phyloP scores from a whole-genome alignment of 2,888 invertebrate species.

The Barypeithes pellucidus region DNA sequence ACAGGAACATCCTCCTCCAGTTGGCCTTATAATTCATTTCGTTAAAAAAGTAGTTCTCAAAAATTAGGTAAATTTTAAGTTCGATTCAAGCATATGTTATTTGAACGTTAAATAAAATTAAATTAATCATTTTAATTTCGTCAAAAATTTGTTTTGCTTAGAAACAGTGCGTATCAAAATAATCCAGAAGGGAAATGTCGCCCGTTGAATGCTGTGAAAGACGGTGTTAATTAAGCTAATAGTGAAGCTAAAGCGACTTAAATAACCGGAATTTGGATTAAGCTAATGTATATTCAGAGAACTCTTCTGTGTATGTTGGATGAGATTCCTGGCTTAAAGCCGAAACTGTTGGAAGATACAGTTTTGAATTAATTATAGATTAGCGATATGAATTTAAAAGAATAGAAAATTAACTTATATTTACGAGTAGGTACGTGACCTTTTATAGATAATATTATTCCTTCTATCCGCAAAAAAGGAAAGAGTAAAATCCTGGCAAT shows the following conservation, averaged over 20 bases:
- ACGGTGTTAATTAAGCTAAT: conserved; percentile 32
- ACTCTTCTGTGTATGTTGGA: conserved; percentile 33
- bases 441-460: no score
- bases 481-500: no score
- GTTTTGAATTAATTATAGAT: conserved; percentile 17
- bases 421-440: no score
- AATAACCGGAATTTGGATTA: conserved; percentile 34
- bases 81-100: no score
- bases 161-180: conserved; percentile 32
- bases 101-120: conserved; percentile 1
- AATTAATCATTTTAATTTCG: not conserved
- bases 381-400: conserved; percentile 9
- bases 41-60: no score
- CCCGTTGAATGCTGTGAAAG: conserved; percentile 20
- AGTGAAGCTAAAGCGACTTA: conserved; percentile 31
- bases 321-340: conserved; percentile 28
- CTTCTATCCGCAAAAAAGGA: no score
- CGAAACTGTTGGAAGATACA: conserved; percentile 25
- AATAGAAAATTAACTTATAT: no score
- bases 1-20: no score
- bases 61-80: no score
- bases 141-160: conserved; percentile 13
- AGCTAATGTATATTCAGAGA: conserved; percentile 28
- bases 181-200: conserved; percentile 27
- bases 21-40: no score